Percentiles rank a stretch among this genome's conserved stretches.
Conservation (phyloP, 2,113 vertebrate genomes). For the Oophaga pumilio region DNA sequence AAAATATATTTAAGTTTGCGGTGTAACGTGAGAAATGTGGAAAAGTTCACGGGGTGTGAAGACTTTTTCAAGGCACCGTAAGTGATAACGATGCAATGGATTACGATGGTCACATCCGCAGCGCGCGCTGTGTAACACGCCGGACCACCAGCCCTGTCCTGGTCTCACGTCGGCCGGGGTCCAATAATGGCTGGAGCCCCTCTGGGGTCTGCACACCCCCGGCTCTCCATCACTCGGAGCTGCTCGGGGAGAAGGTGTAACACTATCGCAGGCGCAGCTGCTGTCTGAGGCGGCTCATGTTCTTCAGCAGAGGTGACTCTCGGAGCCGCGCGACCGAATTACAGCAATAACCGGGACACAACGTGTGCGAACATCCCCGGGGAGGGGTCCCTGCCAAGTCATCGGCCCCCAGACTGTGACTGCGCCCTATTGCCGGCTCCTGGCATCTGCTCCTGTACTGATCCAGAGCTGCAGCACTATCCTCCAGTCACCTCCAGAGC, state of each 20-base stretch:
- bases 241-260: slow-evolving; percentile 29
- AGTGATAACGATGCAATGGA: no score
- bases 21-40: no score
- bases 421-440: neutral
- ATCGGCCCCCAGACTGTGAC: neutral
- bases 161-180: no score
- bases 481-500: neutral
- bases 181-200: no score
- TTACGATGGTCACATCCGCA: no score
- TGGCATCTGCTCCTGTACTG: neutral
- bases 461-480: no score
- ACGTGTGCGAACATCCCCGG: neutral
- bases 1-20: no score
- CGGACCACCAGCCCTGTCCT: no score
- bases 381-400: neutral
- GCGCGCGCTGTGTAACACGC: no score
- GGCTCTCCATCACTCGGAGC: neutral
- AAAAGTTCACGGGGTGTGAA: no score
- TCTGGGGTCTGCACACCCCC: no score
- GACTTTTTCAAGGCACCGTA: no score
- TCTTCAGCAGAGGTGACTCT: slow-evolving; percentile 46
- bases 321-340: slow-evolving; percentile 23
- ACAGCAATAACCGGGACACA: neutral
- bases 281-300: slow-evolving; percentile 36
- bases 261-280: slow-evolving; percentile 47